A percentile compares a stretch with the other conserved stretches of the same genome.
These are phyloP conservation scores for Leuctra nigra DNA, from an alignment of 2,888 invertebrate genomes.

Conservation along the genomic window DNA sequence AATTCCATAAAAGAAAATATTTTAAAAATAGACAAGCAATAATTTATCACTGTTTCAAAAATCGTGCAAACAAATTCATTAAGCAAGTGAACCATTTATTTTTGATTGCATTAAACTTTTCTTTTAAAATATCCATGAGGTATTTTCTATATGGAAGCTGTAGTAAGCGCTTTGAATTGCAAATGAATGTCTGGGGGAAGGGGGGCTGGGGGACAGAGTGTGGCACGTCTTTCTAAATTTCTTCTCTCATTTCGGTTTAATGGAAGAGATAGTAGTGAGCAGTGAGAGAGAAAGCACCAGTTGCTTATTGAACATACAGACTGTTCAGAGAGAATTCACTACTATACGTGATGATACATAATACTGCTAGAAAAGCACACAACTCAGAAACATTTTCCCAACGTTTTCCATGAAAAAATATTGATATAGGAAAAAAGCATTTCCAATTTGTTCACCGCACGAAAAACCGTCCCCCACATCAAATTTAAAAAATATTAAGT, in stretches of 20 bases:
- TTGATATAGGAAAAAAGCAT: no score
- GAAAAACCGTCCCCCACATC: neutral
- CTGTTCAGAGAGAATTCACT: no score
- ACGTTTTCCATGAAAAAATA: no score
- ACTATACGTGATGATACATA: neutral
- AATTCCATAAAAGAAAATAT: no score
- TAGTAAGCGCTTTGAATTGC: slow-evolving; percentile 3
- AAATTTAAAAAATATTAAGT: neutral
- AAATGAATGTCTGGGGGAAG: neutral
- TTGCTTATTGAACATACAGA: neutral
- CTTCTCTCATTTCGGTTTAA: neutral
- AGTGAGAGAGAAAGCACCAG: neutral
- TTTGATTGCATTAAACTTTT: no score
- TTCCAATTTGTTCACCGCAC: no score
- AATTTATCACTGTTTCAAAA: no score
- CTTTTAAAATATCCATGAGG: no score
- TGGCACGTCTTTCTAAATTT: neutral
- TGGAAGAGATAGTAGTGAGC: neutral
- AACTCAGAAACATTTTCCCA: neutral
- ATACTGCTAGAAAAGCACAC: neutral
- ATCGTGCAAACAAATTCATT: no score
- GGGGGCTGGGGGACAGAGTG: neutral
- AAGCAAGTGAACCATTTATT: no score
- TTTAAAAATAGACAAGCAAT: no score
- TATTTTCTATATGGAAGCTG: no score